These are phyloP conservation scores for Listronotus bonariensis DNA, from an alignment of 1,140 invertebrate species.

Conservation along the genomic window DNA sequence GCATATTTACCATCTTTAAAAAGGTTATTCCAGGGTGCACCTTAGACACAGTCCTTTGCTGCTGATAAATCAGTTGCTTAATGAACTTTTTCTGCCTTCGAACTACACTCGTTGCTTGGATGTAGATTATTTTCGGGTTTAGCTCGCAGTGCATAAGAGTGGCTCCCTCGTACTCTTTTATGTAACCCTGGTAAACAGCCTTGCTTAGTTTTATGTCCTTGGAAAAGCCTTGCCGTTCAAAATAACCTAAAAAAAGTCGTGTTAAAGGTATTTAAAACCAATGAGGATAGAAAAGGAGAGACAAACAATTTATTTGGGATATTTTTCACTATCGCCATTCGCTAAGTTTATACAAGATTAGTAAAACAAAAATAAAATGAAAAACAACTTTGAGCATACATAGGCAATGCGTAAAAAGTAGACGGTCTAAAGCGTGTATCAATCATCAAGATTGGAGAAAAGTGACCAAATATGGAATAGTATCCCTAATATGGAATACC, in stretches of 20 bases:
- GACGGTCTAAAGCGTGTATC: no score
- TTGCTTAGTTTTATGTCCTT: slow-evolving; percentile 88
- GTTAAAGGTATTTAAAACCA: no score
- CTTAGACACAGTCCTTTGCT: slow-evolving; percentile 82
- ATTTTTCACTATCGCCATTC: slow-evolving; percentile 1
- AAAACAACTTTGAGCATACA: no score
- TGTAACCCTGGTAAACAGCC: slow-evolving; percentile 82
- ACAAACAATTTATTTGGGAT: slow-evolving; percentile 3
- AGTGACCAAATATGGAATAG: no score
- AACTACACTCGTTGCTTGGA: slow-evolving; percentile 89
- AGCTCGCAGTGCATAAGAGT: slow-evolving; percentile 98
- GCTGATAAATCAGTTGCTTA: slow-evolving; percentile 84
- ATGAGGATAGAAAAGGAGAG: no score
- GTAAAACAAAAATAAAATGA: no score
- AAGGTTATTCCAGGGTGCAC: slow-evolving; percentile 87
- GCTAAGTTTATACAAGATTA: no score
- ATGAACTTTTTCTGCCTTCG: slow-evolving; percentile 93
- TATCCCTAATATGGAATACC: no score
- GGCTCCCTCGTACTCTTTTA: slow-evolving; percentile 98
- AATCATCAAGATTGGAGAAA: no score
- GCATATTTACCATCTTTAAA: slow-evolving; percentile 74
- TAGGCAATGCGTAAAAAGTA: no score
- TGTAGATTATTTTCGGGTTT: slow-evolving; percentile 91
- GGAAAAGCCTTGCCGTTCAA: slow-evolving; percentile 98
- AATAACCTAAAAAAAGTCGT: slow-evolving; percentile 82